Conservation (phyloP, 2,888 invertebrate genomes). For the Drosophila macrospina region DNA sequence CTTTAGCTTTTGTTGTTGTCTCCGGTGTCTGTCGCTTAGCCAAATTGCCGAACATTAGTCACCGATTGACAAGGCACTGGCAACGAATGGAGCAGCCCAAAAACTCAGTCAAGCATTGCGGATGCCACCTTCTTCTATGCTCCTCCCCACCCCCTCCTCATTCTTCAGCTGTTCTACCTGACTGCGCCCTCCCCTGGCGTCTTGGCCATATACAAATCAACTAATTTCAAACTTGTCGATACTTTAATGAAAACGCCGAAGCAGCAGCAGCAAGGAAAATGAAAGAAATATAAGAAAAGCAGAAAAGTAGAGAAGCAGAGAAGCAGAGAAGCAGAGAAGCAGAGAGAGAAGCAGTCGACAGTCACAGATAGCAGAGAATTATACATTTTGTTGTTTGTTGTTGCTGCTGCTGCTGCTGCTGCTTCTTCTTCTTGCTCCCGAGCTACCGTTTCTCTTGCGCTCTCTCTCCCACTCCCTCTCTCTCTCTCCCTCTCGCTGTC, state of each 20-base stretch:
- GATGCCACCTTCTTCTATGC: conserved; percentile 25
- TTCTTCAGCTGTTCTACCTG: conserved; percentile 43
- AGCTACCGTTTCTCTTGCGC: neutral
- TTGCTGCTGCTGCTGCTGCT: conserved; percentile 7
- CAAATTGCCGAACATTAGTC: conserved; percentile 80
- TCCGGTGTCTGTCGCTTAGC: conserved; percentile 80
- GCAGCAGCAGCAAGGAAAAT: neutral
- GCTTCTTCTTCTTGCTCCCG: neutral
- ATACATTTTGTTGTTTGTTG: conserved; percentile 1
- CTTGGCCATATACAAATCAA: conserved; percentile 67
- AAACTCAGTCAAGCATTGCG: conserved; percentile 55
- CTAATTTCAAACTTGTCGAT: conserved; percentile 74
- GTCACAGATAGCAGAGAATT: conserved; percentile 10
- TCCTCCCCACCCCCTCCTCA: neutral
- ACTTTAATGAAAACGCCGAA: conserved; percentile 64
- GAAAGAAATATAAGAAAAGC: neutral
- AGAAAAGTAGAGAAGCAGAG: conserved; percentile 28
- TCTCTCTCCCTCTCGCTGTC: neutral
- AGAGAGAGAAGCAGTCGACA: no score
- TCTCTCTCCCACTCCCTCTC: neutral
- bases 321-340: conserved; percentile 1
- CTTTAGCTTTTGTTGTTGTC: conserved; percentile 43
- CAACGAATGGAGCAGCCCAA: conserved; percentile 27
- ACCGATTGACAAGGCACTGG: conserved; percentile 78
- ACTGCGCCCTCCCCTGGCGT: conserved; percentile 29